Evolutionary conservation across 2,113 vertebrate genomes (phyloP).

Genomic region (Pseudorasbora parva): DNA sequence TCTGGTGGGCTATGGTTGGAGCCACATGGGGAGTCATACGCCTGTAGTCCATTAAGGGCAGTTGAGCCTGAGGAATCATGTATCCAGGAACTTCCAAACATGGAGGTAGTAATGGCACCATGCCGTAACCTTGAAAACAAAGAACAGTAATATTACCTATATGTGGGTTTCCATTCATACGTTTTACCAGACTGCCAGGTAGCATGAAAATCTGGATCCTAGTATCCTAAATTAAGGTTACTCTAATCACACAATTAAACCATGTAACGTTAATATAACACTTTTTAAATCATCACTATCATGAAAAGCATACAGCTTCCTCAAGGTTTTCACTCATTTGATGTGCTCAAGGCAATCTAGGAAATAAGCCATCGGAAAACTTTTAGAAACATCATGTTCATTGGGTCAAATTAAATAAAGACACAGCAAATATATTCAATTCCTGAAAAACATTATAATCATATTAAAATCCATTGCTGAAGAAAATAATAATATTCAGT

Average conservation of each 20-base stretch:
- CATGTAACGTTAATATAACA: background rate
- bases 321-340: background rate
- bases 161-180: background rate
- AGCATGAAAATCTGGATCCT: background rate
- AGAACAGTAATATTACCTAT: background rate
- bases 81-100: slow-evolving; percentile 75
- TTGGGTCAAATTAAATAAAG: background rate
- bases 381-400: background rate
- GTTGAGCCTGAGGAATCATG: slow-evolving; percentile 72
- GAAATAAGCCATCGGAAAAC: background rate
- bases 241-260: background rate
- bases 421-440: background rate
- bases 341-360: background rate
- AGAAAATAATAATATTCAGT: background rate
- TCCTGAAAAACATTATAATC: no score
- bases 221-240: background rate
- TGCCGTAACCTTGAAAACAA: slow-evolving; percentile 66
- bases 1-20: slow-evolving; percentile 75
- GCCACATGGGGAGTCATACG: slow-evolving; percentile 74
- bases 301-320: no score
- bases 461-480: no score
- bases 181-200: background rate
- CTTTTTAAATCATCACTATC: no score
- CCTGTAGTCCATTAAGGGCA: slow-evolving; percentile 77
- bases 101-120: slow-evolving; percentile 68